Evolutionary conservation across 2,888 invertebrate species (phyloP).

Genomic region (Achlya flavicornis): DNA sequence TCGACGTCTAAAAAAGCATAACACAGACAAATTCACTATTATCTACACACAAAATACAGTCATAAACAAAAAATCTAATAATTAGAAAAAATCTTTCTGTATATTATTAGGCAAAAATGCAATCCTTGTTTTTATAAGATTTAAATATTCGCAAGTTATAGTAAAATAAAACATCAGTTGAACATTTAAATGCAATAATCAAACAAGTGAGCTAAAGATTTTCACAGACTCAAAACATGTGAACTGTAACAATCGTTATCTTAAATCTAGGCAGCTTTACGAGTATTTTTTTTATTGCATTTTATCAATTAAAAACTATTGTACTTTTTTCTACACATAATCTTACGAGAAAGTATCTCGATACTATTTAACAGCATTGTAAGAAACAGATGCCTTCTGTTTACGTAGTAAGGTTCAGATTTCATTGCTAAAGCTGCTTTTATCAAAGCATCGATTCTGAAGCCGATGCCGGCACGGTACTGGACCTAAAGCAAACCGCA

Average conservation of each 20-base stretch:
- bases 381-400: not conserved
- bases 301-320: conserved; percentile 51
- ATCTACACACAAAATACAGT: too few species aligned
- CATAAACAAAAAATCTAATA: too few species aligned
- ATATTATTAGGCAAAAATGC: too few species aligned
- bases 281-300: conserved; percentile 48
- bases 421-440: not conserved
- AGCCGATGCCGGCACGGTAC: not conserved
- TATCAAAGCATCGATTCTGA: not conserved
- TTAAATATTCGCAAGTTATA: not conserved
- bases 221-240: conserved; percentile 31
- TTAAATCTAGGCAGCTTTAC: conserved; percentile 39
- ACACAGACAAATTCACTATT: too few species aligned
- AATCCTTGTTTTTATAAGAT: too few species aligned
- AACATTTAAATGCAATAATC: conserved; percentile 16
- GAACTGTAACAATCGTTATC: conserved; percentile 47
- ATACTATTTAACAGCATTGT: not conserved
- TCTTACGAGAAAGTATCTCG: conserved; percentile 11
- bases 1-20: too few species aligned
- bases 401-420: not conserved
- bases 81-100: too few species aligned
- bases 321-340: conserved; percentile 28
- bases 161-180: conserved; percentile 15
- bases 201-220: conserved; percentile 18
- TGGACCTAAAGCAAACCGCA: not conserved